Base-by-base conservation (phyloP, 2,113 vertebrate genomes). In the Camelus dromedarius region DNA sequence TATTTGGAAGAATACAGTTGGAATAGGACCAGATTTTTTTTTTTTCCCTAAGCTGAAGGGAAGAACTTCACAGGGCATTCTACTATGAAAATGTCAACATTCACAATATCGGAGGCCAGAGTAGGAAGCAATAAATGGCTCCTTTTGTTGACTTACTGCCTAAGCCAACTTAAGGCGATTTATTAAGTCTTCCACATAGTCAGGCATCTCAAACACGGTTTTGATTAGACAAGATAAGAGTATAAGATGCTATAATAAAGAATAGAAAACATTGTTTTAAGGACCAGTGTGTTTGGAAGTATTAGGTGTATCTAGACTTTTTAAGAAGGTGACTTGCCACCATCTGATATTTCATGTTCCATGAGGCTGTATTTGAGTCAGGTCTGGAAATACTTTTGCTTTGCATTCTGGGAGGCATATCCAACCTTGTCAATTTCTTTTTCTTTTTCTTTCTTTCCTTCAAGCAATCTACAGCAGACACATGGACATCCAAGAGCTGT, bases 221-320 rank as follows among this genome's bases (percentile, higher is more conserved):
- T 69, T 89, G 69, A 92, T 94, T 84, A 95, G n/a, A 89, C 11
- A 93, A 72, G 28, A 46, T 80, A 85, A 91, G 4, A 54, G 3
- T 35, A 16, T 73, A 62, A 5, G 3, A 87, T 35, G 10, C 1
- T 93, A 12, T 66, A 52, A 69, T 92, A 86, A 91, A 86, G 32
- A n/a, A 75, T 60, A 24, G 15, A 85, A 87, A 73, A 77, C 28
- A 81, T 88, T 66, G 72, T 72, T 92, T 96, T 89, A 87, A 42
- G 14, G 16, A 35, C 3, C 16, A 6, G 22, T 81, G 0, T 64
- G 12, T 93, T 62, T 60, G 46, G 48, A 96, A 52, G 18, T 72
- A 94, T 66, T 72, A 82, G 2, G 38, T 80, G 24, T 86, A 48
- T n/a, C 30, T 66, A 18, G 28, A 67, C 19, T 80, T 93, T 90